These are phyloP conservation scores for Pampusana beccarii DNA, from an alignment of 2,113 vertebrate genomes.

Conservation along the genomic window DNA sequence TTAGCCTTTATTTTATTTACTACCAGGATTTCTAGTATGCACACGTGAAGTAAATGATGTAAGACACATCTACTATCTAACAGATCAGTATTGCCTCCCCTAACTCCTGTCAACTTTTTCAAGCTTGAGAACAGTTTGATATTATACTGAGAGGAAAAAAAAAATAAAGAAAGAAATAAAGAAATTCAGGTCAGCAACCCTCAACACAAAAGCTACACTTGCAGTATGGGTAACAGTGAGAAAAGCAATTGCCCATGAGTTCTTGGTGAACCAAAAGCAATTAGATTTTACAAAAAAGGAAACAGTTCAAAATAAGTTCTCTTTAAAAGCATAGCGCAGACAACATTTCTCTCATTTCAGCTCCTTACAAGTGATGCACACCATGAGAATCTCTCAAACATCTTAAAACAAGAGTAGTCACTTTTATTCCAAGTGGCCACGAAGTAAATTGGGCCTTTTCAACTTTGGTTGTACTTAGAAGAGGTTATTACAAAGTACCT, in stretches of 20 bases:
- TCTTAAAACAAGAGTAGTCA: conserved; percentile 10
- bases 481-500: neutral
- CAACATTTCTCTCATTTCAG: conserved; percentile 40
- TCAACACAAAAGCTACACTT: conserved; percentile 67
- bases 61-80: conserved; percentile 1
- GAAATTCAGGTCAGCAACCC: conserved; percentile 74
- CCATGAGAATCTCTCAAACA: conserved; percentile 39
- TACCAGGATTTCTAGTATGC: conserved; percentile 15
- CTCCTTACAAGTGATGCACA: conserved; percentile 10
- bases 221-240: conserved; percentile 55
- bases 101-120: conserved; percentile 52
- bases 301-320: conserved; percentile 62
- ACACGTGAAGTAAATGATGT: neutral
- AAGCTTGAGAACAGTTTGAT: conserved; percentile 51
- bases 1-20: neutral
- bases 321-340: conserved; percentile 39
- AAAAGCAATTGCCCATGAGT: conserved; percentile 75
- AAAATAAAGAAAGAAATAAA: too few relatives aligned
- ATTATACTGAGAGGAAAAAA: conserved; percentile 60
- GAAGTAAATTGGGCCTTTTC: conserved; percentile 41
- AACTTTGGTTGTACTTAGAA: neutral
- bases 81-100: conserved; percentile 49
- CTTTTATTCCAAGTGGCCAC: conserved; percentile 56
- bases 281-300: conserved; percentile 73
- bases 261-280: conserved; percentile 75